These are phyloP conservation scores for Hydropotes inermis DNA, from an alignment of 2,113 vertebrate species.

Conservation along the genomic window DNA sequence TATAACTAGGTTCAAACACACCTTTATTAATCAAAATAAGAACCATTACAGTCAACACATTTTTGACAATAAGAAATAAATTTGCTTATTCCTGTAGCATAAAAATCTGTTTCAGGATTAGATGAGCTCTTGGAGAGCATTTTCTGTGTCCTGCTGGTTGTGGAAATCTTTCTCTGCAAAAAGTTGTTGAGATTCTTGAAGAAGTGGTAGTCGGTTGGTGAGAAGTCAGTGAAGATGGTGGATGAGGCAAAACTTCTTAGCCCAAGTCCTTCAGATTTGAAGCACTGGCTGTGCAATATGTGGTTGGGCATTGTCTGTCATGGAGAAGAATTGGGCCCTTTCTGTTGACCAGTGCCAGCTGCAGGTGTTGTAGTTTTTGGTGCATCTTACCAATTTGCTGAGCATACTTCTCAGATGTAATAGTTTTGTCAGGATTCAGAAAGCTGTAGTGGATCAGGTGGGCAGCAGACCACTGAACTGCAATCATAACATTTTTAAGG, in stretches of 20 bases:
- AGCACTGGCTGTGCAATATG: background rate
- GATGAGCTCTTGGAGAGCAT: background rate
- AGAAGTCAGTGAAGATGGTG: background rate
- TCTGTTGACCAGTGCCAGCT: background rate
- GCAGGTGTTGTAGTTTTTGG: background rate
- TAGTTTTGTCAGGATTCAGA: background rate
- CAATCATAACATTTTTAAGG: fast-evolving
- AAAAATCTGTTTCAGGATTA: background rate
- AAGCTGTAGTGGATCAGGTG: background rate
- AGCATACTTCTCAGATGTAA: background rate
- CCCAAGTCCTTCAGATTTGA: background rate
- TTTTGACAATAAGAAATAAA: background rate
- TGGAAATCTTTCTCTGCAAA: background rate
- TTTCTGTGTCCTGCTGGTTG: background rate
- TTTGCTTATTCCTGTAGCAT: background rate
- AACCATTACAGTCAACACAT: background rate
- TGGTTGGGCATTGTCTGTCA: fast-evolving
- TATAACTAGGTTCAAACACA: background rate
- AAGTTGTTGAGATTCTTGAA: background rate
- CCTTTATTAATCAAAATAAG: background rate
- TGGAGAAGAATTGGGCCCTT: background rate
- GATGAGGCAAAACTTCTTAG: background rate
- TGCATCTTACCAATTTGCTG: background rate
- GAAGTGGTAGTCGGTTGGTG: background rate
- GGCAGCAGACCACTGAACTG: background rate